These are phyloP conservation scores for Parotia lawesii DNA, from an alignment of 2,113 vertebrate species.

Conservation along the genomic window DNA sequence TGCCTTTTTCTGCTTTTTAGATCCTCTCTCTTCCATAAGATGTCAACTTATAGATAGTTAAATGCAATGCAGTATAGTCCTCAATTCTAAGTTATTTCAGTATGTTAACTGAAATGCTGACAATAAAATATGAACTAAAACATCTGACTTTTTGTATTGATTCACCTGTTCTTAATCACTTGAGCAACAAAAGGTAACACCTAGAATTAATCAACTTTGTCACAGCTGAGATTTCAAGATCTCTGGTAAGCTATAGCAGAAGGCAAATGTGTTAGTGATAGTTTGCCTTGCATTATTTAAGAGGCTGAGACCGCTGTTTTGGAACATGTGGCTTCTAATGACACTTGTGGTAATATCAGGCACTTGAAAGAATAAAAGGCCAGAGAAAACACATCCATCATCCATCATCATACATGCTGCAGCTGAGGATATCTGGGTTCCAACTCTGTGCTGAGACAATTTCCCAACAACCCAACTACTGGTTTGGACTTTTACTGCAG, in stretches of 20 bases:
- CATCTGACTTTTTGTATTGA: neutral
- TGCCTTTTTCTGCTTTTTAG: neutral
- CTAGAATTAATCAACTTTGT: neutral
- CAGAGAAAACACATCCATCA: neutral
- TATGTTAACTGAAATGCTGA: neutral
- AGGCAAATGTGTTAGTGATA: neutral
- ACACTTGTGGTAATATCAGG: neutral
- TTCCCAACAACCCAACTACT: neutral
- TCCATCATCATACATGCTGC: neutral
- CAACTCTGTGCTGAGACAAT: neutral
- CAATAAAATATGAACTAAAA: neutral
- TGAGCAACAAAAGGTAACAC: neutral
- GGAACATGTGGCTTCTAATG: neutral
- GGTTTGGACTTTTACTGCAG: neutral
- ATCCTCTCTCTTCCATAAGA: neutral
- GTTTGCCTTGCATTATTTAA: neutral
- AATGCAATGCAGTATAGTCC: neutral
- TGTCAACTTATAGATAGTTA: neutral
- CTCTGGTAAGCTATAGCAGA: neutral
- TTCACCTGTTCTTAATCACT: neutral
- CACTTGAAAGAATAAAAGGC: neutral
- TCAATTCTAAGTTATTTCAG: neutral
- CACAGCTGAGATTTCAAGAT: neutral
- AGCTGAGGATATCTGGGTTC: neutral
- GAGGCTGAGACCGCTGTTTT: neutral